Evolutionary conservation across 2,888 invertebrate species (phyloP).

Genomic region (Caenorhabditis macrosperma): DNA sequence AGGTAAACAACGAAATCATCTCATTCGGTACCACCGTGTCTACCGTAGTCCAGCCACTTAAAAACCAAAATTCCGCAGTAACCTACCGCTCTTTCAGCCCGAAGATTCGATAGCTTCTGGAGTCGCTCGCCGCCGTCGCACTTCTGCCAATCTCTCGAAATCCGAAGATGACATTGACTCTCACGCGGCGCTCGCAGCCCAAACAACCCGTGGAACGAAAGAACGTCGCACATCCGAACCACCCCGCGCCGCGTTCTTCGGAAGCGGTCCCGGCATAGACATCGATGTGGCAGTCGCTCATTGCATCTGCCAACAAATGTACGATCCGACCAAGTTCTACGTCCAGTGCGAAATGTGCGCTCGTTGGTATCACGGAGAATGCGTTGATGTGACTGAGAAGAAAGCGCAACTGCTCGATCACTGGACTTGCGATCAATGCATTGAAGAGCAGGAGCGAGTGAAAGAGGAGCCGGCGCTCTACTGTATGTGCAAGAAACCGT

Average conservation of each 20-base stretch:
- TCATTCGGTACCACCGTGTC: too few species aligned
- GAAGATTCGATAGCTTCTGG: constrained; percentile 34
- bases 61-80: background rate
- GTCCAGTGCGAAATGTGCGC: constrained; percentile 97
- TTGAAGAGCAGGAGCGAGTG: constrained; percentile 81
- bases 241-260: background rate
- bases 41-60: too few species aligned
- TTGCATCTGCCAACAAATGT: constrained; percentile 65
- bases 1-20: constrained; percentile 9
- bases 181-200: background rate
- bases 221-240: constrained; percentile 35
- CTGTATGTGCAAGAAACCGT: constrained; percentile 95
- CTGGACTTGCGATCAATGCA: constrained; percentile 84
- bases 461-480: constrained; percentile 87
- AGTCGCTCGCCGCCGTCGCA: constrained; percentile 52
- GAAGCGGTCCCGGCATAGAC: constrained; percentile 1
- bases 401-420: constrained; percentile 89
- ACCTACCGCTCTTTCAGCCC: constrained; percentile 16
- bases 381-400: constrained; percentile 93
- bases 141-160: constrained; percentile 50
- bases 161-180: constrained; percentile 25
- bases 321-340: constrained; percentile 84
- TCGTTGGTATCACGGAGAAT: constrained; percentile 98
- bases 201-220: constrained; percentile 18
- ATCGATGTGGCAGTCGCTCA: constrained; percentile 38